Evolutionary conservation across 2,113 vertebrate species (phyloP).

Genomic region (Oceanites oceanicus): DNA sequence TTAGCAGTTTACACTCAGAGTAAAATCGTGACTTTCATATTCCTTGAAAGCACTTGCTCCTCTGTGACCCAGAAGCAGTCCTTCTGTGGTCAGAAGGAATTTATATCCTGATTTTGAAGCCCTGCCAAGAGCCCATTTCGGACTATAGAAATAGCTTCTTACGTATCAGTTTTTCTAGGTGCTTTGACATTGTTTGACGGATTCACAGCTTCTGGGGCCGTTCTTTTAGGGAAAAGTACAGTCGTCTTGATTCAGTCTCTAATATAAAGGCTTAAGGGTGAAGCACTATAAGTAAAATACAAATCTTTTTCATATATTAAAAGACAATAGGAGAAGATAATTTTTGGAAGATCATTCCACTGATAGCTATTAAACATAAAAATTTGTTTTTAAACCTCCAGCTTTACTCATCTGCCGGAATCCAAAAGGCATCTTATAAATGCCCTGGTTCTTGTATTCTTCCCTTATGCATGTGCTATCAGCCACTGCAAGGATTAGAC

Average conservation of each 20-base stretch:
- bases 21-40: background rate
- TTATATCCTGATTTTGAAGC: background rate
- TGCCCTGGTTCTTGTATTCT: background rate
- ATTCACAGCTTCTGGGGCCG: background rate
- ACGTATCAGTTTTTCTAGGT: background rate
- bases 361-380: background rate
- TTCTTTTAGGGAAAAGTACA: background rate
- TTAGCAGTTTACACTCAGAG: background rate
- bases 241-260: background rate
- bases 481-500: background rate
- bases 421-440: background rate
- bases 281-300: background rate
- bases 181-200: background rate
- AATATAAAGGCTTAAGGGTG: background rate
- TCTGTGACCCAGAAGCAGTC: background rate
- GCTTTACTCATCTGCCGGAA: background rate
- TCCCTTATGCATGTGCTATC: background rate
- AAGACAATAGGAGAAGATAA: background rate
- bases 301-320: background rate
- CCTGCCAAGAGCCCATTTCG: background rate
- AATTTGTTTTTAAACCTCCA: background rate
- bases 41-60: constrained; percentile 21
- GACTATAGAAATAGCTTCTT: background rate
- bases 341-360: background rate
- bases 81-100: constrained; percentile 8